Conservation (phyloP, 64 coral and sea anemone genomes). For the Dendronephthya gigantea region DNA sequence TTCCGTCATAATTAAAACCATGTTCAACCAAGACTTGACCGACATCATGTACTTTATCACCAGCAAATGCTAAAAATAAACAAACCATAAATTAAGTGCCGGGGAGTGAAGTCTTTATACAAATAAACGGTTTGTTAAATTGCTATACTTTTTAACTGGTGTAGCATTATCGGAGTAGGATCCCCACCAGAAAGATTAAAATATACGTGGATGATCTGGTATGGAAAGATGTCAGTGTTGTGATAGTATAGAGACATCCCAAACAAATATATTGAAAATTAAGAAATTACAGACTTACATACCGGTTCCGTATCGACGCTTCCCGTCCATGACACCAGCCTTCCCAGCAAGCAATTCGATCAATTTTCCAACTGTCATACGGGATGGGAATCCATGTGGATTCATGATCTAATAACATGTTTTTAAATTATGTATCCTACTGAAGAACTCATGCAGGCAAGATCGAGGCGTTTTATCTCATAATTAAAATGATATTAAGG, state of each 20-base stretch:
- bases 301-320: constrained; percentile 89
- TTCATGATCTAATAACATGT: constrained; percentile 72
- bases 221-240: background rate
- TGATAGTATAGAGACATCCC: background rate
- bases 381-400: constrained; percentile 92
- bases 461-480: background rate
- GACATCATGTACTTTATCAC: constrained; percentile 86
- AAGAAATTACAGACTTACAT: background rate
- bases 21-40: constrained; percentile 63
- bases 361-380: constrained; percentile 94
- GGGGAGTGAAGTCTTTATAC: background rate
- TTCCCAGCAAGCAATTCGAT: constrained; percentile 91
- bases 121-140: background rate
- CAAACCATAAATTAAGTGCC: background rate
- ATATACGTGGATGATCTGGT: too few relatives aligned
- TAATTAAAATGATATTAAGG: too few relatives aligned
- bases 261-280: background rate
- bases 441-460: background rate
- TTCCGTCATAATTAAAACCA: constrained; percentile 90
- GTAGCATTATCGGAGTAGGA: too few relatives aligned
- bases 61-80: constrained; percentile 63
- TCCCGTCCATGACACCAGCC: constrained; percentile 67
- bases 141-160: background rate
- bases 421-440: background rate
- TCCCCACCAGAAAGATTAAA: background rate